Conservation (phyloP, 2,113 vertebrate species). For the Chaenogobius annularis region DNA sequence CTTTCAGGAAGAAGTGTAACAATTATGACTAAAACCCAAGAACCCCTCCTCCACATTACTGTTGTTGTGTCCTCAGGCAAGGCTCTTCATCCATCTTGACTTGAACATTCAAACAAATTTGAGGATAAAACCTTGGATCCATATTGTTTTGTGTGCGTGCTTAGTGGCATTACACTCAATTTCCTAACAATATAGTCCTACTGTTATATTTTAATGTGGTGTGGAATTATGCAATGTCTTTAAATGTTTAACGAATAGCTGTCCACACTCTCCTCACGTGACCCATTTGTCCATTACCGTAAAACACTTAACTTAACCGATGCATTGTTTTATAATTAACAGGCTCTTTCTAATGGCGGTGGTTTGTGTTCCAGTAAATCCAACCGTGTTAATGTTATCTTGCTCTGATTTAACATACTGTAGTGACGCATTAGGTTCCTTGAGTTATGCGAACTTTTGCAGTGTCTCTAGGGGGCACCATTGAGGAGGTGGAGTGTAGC, state of each 20-base stretch:
- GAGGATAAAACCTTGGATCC: no score
- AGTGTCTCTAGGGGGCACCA: not conserved
- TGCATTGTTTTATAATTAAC: not conserved
- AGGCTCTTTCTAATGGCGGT: not conserved
- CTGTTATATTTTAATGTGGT: not conserved
- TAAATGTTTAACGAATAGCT: not conserved
- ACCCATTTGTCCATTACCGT: constrained; percentile 4
- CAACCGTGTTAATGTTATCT: not conserved
- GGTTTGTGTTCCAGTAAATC: not conserved
- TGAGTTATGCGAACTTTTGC: not conserved
- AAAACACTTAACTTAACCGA: not conserved
- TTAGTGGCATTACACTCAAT: no score
- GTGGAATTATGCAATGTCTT: not conserved
- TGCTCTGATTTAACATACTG: not conserved
- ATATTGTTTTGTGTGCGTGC: no score
- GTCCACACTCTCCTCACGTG: not conserved
- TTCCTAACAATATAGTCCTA: no score
- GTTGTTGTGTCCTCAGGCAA: no score
- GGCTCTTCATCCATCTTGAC: no score
- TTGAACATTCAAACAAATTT: no score
- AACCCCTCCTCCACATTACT: no score
- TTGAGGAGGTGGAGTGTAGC: not conserved
- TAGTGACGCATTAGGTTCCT: not conserved
- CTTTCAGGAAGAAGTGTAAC: no score
- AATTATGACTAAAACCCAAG: no score